Evolutionary conservation across 2,888 invertebrate genomes (phyloP), one percentile per base, ranked within the genome.

Genomic region (Colostygia pectinataria): DNA sequence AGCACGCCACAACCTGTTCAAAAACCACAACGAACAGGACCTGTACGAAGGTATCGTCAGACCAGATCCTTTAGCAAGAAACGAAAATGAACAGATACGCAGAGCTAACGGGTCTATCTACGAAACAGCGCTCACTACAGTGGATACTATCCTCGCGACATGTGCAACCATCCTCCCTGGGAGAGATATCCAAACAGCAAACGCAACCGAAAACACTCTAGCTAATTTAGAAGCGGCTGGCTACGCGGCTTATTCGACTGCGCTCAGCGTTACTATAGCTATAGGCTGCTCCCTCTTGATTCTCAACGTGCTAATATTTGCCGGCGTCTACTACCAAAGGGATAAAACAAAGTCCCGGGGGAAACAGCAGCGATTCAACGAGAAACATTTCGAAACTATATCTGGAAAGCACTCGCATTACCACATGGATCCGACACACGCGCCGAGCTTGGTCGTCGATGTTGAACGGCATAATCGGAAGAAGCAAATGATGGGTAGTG

Each of bases 11-110:
- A 98, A 98, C 83, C 92, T 97, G 59, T 96, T 98, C 84, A 93
- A 95, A 61, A 95, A 97, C 85, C 95, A 97, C 84, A 95, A 96
- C 75, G 97, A 97, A 77, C 94, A 95, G 61, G 95, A 95, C 55
- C 90, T 97, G 14, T 98, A 98, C 86, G 98, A 98, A 76, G 97
- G 97, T 36, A 92, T 95, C 32, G 96, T 97, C 20, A 92, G 97
- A 54, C 95, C 96, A 6, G 96, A 96, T 83, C 96, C 96, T n/a
- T 88, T 96, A 53, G 92, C 93, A 27, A 87, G 94, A 57, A 91
- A 92, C 60, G 92, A 93, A 18, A 91, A 90, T 32, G 94, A 94
- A 55, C 91, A 92, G 52, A 90, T 91, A 53, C 88, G 92, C 59
- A 87, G 92, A 60, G 74, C 90, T 6, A 92, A 91, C 52, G 80